Conservation (phyloP, 2,888 invertebrate species). For the Sinelater perroti region DNA sequence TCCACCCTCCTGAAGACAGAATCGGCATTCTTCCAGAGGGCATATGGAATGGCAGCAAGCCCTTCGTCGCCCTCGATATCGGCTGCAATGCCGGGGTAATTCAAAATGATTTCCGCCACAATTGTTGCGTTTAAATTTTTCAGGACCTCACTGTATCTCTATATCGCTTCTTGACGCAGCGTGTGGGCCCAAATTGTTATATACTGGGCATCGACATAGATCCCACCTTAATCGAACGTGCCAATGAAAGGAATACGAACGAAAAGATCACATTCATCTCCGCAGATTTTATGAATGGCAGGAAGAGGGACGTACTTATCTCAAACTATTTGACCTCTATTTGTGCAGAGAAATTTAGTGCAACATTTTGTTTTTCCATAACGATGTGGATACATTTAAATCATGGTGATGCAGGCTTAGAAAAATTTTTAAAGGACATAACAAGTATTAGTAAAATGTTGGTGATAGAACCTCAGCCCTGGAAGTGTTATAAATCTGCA, state of each 20-base stretch:
- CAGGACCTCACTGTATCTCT: slow-evolving; percentile 73
- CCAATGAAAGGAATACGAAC: slow-evolving; percentile 64
- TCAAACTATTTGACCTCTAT: slow-evolving; percentile 61
- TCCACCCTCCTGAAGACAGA: slow-evolving; percentile 76
- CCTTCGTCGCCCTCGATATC: slow-evolving; percentile 70
- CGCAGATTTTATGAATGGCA: slow-evolving; percentile 67
- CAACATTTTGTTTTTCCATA: slow-evolving; percentile 81
- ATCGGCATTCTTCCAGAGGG: slow-evolving; percentile 68
- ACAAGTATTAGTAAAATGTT: slow-evolving; percentile 66
- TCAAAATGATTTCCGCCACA: slow-evolving; percentile 41
- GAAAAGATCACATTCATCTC: slow-evolving; percentile 65
- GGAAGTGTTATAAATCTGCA: slow-evolving; percentile 84
- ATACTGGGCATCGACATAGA: slow-evolving; percentile 82
- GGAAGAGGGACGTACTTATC: slow-evolving; percentile 57
- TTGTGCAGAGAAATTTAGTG: slow-evolving; percentile 67
- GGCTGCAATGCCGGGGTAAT: slow-evolving; percentile 82
- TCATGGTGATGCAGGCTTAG: slow-evolving; percentile 77
- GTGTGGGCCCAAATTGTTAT: slow-evolving; percentile 57
- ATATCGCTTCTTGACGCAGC: slow-evolving; percentile 62
- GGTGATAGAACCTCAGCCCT: slow-evolving; percentile 84
- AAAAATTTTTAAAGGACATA: slow-evolving; percentile 68
- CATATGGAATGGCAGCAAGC: slow-evolving; percentile 56
- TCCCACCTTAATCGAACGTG: slow-evolving; percentile 72
- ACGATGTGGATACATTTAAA: slow-evolving; percentile 94
- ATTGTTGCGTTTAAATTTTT: slow-evolving; percentile 38